Percentiles rank a stretch among this genome's conserved stretches.
phyloP scores from a whole-genome alignment of 2,113 vertebrate species.

The Fregata magnificens region DNA sequence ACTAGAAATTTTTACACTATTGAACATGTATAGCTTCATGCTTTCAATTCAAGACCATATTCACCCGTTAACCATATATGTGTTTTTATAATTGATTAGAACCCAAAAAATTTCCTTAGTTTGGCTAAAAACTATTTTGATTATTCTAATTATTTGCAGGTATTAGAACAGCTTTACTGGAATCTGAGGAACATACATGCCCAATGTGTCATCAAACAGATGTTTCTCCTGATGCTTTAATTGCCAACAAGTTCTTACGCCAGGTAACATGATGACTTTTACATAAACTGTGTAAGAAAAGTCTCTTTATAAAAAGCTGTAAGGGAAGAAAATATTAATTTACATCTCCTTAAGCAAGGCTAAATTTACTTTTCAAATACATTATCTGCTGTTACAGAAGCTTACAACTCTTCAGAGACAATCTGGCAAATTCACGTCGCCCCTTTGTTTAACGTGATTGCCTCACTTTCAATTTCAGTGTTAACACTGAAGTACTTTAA shows the following conservation, averaged over 20 bases:
- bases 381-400: background rate
- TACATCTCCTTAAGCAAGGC: background rate
- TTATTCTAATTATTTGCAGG: slow-evolving; percentile 69
- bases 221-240: slow-evolving; percentile 93
- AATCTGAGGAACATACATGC: slow-evolving; percentile 93
- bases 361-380: background rate
- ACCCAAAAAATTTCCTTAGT: background rate
- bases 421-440: background rate
- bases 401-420: background rate
- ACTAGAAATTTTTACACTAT: background rate
- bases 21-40: background rate
- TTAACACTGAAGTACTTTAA: background rate
- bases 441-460: background rate
- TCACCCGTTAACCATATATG: background rate
- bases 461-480: background rate
- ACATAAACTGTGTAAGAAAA: background rate
- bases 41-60: background rate
- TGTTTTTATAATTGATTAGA: background rate
- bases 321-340: background rate
- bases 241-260: slow-evolving; percentile 95
- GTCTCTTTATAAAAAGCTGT: background rate
- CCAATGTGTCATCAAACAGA: slow-evolving; percentile 91
- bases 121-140: background rate
- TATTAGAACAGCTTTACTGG: slow-evolving; percentile 91
- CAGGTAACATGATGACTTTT: slow-evolving; percentile 77